Evolutionary conservation across 2,113 vertebrate genomes (phyloP), one percentile per base, ranked within the genome.

Genomic region (Argyrosomus japonicus): DNA sequence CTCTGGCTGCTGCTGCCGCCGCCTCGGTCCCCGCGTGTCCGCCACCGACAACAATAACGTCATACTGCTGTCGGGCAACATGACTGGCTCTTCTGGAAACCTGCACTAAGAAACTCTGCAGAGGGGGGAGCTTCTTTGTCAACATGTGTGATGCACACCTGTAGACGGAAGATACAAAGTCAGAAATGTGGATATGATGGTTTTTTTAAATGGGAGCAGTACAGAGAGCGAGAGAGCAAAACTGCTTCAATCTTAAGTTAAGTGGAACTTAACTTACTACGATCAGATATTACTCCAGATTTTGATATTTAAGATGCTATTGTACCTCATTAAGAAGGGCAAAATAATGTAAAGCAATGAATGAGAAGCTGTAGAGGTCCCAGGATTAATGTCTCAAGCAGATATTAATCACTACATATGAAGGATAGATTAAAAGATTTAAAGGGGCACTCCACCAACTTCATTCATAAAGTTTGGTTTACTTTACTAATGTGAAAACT

Each of bases 11-110:
- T 0, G 97, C 97, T 0, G 97, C 95, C 0, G 97, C 97, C 0
- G 97, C 97, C 88, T 98, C 98, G 0, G 96, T 96, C 19, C 98
- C 97, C 0, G 97, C 98, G 0, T 99, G 97, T 19, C 98, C 98
- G 0, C 98, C 98, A 0, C 98, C 98, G 64, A 99, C 95, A 29
- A 98, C 97, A 0, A 98, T 92, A 83, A 98, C 97, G 23, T 98
- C 96, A 89, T 96, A 99, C 11, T 80, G 84, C 60, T 79, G 90
- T 8, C 61, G 62, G 40, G 86, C 54, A 9, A 88, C 17, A 27
- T 87, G 86, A 77, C 91, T 74, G 14, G 81, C 72, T n/a, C 25
- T 51, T 68, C 89, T 89, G 77, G 64, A 80, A 32, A 87, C 77
- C 54, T 43, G 58, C 0, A 71, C 65, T 15, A 84, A 68, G 63